phyloP scores from a whole-genome alignment of 2,888 invertebrate species.

The Fissipunctia ypsillon region DNA sequence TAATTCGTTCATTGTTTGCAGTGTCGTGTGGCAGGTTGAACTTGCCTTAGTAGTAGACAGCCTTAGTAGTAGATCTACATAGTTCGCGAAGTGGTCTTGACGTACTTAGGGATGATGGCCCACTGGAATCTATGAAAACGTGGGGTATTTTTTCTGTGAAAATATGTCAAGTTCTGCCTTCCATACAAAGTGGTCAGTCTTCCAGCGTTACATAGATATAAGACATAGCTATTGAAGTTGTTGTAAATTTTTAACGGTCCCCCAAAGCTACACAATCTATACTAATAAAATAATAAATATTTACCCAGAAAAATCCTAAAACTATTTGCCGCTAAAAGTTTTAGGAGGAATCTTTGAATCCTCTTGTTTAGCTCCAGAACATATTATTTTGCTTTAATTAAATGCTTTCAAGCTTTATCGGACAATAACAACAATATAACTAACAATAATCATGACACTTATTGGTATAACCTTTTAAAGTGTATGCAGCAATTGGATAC shows the following conservation, averaged over 20 bases:
- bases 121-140: conserved; percentile 5
- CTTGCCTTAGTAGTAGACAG: conserved; percentile 22
- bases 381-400: background rate
- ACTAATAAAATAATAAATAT: background rate
- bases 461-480: conserved; percentile 48
- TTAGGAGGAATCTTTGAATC: background rate
- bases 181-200: background rate
- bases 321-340: background rate
- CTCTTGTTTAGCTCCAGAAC: background rate
- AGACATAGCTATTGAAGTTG: background rate
- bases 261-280: background rate
- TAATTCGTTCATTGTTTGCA: conserved; percentile 31
- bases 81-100: conserved; percentile 1
- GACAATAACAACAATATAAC: conserved; percentile 14
- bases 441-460: conserved; percentile 56
- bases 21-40: conserved; percentile 27
- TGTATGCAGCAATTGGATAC: conserved; percentile 41
- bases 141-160: background rate
- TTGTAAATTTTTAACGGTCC: background rate
- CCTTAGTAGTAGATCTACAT: too few species aligned
- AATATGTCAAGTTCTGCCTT: background rate
- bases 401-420: conserved; percentile 8
- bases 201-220: background rate
- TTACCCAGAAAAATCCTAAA: background rate
- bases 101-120: background rate